Conservation (phyloP, 2,797 vertebrate species). For the Pangasius krempfi region DNA sequence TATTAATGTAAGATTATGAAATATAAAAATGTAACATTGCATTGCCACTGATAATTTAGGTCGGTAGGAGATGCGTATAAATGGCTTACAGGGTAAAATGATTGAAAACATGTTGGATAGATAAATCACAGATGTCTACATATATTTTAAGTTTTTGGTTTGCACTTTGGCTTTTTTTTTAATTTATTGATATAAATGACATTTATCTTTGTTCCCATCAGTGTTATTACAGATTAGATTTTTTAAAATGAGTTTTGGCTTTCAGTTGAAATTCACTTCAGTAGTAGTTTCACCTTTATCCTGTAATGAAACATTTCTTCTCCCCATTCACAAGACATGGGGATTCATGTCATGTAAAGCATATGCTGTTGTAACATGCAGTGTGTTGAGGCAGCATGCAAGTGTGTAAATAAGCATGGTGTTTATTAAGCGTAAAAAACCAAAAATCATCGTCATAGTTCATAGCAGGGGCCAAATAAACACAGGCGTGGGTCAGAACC, state of each 20-base stretch:
- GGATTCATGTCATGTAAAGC: too few relatives aligned
- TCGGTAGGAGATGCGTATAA: background rate
- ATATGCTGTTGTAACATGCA: background rate
- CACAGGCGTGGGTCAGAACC: background rate
- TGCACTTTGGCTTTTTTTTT: background rate
- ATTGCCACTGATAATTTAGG: too few relatives aligned
- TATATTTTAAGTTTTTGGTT: background rate
- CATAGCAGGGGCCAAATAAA: background rate
- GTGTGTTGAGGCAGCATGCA: background rate
- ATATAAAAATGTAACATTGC: background rate
- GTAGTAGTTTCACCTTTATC: background rate
- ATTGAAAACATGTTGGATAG: background rate
- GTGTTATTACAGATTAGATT: background rate
- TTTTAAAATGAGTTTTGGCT: background rate
- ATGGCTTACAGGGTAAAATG: background rate
- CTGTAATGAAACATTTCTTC: background rate
- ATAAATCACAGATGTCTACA: background rate
- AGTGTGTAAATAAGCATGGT: background rate
- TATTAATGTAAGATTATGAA: conserved; percentile 1
- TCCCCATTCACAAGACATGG: background rate
- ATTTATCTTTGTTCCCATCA: background rate
- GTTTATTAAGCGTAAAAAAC: background rate
- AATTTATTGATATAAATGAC: background rate
- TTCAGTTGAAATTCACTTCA: background rate
- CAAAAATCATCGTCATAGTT: background rate